These are phyloP conservation scores for Pterois miles DNA, from an alignment of 2,797 vertebrate genomes.

Conservation along the genomic window DNA sequence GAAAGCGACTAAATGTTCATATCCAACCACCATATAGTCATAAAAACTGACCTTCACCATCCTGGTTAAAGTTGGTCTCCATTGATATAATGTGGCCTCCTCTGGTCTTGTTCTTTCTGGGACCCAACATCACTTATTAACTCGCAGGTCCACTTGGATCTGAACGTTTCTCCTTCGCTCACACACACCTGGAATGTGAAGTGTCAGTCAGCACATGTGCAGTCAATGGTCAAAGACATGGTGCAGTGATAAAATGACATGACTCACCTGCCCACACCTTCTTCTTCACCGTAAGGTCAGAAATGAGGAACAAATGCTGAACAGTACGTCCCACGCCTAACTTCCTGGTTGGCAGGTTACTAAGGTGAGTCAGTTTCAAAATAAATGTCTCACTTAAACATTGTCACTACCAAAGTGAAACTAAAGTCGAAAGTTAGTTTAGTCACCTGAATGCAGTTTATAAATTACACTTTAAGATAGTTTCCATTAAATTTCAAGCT, in stretches of 20 bases:
- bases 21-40: neutral
- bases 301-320: slow-evolving; percentile 26
- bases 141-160: neutral
- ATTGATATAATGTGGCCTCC: neutral
- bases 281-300: neutral
- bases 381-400: neutral
- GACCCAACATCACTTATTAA: slow-evolving; percentile 35
- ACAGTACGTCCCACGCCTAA: neutral
- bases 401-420: neutral
- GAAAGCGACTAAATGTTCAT: neutral
- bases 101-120: slow-evolving; percentile 1
- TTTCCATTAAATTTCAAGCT: no score
- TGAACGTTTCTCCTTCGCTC: neutral
- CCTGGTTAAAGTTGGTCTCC: neutral
- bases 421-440: no score
- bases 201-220: neutral
- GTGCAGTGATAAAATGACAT: neutral
- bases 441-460: no score
- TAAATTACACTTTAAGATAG: no score
- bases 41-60: slow-evolving; percentile 25
- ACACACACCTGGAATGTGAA: slow-evolving; percentile 10
- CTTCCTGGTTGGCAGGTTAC: slow-evolving; percentile 47
- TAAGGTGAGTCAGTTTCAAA: slow-evolving; percentile 4
- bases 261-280: neutral
- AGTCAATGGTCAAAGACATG: neutral